A percentile compares a stretch with the other conserved stretches of the same genome.
Evolutionary conservation across 2,888 invertebrate genomes (phyloP).

Genomic region (Tetanocera ferruginea): DNA sequence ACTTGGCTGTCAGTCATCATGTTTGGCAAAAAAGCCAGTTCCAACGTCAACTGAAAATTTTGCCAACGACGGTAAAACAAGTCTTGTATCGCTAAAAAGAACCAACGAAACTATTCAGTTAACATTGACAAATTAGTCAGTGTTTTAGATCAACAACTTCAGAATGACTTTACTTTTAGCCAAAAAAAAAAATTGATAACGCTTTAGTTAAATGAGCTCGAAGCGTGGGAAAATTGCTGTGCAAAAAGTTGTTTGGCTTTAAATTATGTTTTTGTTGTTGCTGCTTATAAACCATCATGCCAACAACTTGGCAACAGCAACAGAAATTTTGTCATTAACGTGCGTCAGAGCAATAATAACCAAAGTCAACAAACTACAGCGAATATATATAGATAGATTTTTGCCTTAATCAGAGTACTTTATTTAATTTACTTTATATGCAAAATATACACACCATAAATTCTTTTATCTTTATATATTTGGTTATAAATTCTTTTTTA

Average conservation of each 20-base stretch:
- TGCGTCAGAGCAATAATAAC: no score
- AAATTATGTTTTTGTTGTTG: not conserved
- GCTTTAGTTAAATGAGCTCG: not conserved
- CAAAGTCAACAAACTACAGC: no score
- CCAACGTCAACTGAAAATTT: no score
- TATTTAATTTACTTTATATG: no score
- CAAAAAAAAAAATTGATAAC: not conserved
- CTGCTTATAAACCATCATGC: not conserved
- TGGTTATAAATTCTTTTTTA: no score
- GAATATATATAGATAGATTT: no score
- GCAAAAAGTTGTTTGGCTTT: not conserved
- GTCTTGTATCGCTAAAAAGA: not conserved
- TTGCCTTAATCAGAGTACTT: no score
- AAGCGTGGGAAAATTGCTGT: not conserved
- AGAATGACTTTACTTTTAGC: not conserved
- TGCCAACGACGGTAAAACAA: not conserved
- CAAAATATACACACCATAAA: no score
- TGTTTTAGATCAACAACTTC: not conserved
- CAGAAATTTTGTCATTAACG: no score
- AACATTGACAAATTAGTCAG: not conserved
- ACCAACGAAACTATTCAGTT: not conserved
- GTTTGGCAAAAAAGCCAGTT: not conserved
- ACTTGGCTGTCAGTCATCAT: not conserved
- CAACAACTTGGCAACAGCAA: no score
- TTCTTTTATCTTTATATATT: no score